A percentile compares a stretch with the other conserved stretches of the same genome.
phyloP scores from a whole-genome alignment of 1,140 invertebrate genomes.

The Brachionus rotundiformis region DNA sequence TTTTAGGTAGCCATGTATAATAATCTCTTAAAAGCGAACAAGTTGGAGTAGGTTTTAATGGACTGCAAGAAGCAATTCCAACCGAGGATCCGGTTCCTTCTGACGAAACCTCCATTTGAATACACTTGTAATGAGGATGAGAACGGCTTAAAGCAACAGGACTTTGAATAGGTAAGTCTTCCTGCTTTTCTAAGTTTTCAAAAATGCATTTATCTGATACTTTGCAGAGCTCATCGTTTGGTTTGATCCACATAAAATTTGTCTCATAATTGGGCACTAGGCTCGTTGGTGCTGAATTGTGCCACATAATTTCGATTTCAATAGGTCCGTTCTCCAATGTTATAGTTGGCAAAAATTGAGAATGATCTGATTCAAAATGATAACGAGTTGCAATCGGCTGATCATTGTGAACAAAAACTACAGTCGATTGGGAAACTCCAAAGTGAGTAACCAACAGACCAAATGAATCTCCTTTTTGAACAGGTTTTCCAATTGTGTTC shows the following conservation, averaged over 20 bases:
- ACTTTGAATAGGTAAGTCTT: slow-evolving; percentile 56
- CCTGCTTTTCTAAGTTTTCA: slow-evolving; percentile 52
- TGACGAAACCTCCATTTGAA: slow-evolving; percentile 41
- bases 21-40: slow-evolving; percentile 59
- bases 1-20: slow-evolving; percentile 57
- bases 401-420: slow-evolving; percentile 61
- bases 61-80: slow-evolving; percentile 54
- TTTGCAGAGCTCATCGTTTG: slow-evolving; percentile 53
- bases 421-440: slow-evolving; percentile 60
- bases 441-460: slow-evolving; percentile 61
- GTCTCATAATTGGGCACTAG: slow-evolving; percentile 41
- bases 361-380: slow-evolving; percentile 59
- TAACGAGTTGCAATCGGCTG: slow-evolving; percentile 61
- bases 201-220: slow-evolving; percentile 53
- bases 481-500: slow-evolving; percentile 59
- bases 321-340: slow-evolving; percentile 61
- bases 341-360: slow-evolving; percentile 59
- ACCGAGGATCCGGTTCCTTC: slow-evolving; percentile 46
- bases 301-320: slow-evolving; percentile 61
- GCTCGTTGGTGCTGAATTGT: slow-evolving; percentile 55
- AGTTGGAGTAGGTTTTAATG: slow-evolving; percentile 58
- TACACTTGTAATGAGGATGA: slow-evolving; percentile 4
- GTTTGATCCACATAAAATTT: slow-evolving; percentile 57
- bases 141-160: slow-evolving; percentile 54
- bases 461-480: slow-evolving; percentile 61